Conservation (phyloP, 30 jellyfish, hydroid and myxozoan species). For the Aurelia aurita region DNA sequence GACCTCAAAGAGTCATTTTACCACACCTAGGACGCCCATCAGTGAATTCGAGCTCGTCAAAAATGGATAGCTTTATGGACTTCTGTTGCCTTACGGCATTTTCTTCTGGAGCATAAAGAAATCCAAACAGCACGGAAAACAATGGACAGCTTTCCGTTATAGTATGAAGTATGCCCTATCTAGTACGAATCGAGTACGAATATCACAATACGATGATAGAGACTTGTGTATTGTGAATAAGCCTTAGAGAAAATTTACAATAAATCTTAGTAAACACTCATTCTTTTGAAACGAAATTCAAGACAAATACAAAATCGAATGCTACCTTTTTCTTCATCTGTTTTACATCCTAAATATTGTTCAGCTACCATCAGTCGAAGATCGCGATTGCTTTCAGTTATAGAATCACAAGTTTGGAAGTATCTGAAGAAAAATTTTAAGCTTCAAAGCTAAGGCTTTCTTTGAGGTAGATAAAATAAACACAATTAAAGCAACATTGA, state of each 20-base stretch:
- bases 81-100: too few relatives aligned
- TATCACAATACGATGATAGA: too few relatives aligned
- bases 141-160: too few relatives aligned
- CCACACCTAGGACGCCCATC: too few relatives aligned
- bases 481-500: not conserved
- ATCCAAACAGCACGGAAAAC: too few relatives aligned
- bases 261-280: not conserved
- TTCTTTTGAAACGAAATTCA: not conserved
- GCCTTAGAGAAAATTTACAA: not conserved
- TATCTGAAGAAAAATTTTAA: conserved; percentile 35
- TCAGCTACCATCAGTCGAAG: conserved; percentile 71
- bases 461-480: not conserved
- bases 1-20: too few relatives aligned
- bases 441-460: too few relatives aligned
- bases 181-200: too few relatives aligned
- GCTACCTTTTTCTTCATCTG: conserved; percentile 77
- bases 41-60: too few relatives aligned
- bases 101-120: too few relatives aligned
- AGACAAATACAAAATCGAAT: not conserved
- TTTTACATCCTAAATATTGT: conserved; percentile 52
- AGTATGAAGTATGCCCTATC: too few relatives aligned
- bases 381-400: conserved; percentile 65
- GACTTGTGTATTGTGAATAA: not conserved
- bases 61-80: too few relatives aligned
- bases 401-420: conserved; percentile 87